Conservation (phyloP, 2,888 invertebrate species). For the Antheraea assamensis region DNA sequence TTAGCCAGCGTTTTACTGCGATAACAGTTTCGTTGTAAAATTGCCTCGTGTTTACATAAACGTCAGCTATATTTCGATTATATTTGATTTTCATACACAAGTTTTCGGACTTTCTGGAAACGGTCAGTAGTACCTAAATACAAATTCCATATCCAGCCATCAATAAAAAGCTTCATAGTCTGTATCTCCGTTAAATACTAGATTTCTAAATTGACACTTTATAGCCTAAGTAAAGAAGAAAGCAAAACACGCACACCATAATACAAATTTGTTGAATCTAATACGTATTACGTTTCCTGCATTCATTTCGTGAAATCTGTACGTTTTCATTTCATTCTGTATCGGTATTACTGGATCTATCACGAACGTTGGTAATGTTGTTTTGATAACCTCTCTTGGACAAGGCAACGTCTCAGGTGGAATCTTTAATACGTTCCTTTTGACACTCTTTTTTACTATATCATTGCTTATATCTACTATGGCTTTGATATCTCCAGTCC, state of each 20-base stretch:
- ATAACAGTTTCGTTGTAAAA: neutral
- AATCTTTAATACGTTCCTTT: conserved; percentile 67
- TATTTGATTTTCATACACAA: neutral
- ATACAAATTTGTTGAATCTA: conserved; percentile 42
- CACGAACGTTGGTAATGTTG: conserved; percentile 57
- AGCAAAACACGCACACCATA: conserved; percentile 60
- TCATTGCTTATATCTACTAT: conserved; percentile 50
- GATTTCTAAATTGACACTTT: conserved; percentile 44
- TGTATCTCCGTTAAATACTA: conserved; percentile 61
- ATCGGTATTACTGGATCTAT: conserved; percentile 72
- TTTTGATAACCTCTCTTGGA: conserved; percentile 61
- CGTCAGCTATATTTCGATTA: neutral
- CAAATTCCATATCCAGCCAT: conserved; percentile 38
- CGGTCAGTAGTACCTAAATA: neutral
- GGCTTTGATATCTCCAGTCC: conserved; percentile 46
- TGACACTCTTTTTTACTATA: conserved; percentile 60
- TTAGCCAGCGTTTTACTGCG: neutral
- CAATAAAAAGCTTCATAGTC: conserved; percentile 52
- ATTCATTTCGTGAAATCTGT: conserved; percentile 67
- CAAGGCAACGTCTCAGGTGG: conserved; percentile 71
- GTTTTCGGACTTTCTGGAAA: neutral
- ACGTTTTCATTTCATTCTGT: conserved; percentile 77
- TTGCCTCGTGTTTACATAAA: neutral
- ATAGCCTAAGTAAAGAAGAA: conserved; percentile 68
- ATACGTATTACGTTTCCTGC: conserved; percentile 41